phyloP scores from a whole-genome alignment of 1,140 invertebrate genomes.

The Condylostylus longicornis region DNA sequence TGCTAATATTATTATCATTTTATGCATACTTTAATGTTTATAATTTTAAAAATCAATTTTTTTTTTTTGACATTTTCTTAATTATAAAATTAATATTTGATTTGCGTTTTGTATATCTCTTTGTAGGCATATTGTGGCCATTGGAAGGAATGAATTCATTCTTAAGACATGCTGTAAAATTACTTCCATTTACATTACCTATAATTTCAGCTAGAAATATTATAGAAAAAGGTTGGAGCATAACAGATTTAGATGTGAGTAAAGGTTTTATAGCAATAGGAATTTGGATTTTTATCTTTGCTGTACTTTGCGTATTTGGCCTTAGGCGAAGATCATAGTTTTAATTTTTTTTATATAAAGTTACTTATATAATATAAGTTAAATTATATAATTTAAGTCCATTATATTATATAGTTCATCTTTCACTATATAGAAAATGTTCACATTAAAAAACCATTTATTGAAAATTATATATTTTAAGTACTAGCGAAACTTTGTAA shows the following conservation, averaged over 20 bases:
- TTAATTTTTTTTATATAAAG: too few relatives aligned
- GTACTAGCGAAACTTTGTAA: too few relatives aligned
- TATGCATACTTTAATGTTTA: neutral
- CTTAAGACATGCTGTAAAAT: conserved; percentile 39
- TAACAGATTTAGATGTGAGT: conserved; percentile 40
- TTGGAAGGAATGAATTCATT: conserved; percentile 55
- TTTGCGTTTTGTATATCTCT: too few relatives aligned
- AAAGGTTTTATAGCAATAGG: conserved; percentile 41
- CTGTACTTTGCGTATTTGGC: conserved; percentile 32
- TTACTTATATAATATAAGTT: too few relatives aligned
- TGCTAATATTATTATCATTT: conserved; percentile 9
- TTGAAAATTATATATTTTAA: too few relatives aligned
- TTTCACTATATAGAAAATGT: too few relatives aligned
- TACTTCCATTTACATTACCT: conserved; percentile 51
- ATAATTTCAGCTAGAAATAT: conserved; percentile 45
- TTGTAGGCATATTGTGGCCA: conserved; percentile 76
- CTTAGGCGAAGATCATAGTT: conserved; percentile 30
- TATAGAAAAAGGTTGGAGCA: conserved; percentile 41
- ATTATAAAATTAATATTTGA: too few relatives aligned
- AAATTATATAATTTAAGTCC: too few relatives aligned
- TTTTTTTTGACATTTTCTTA: conserved; percentile 7
- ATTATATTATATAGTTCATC: too few relatives aligned
- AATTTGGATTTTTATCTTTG: conserved; percentile 38
- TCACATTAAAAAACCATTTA: too few relatives aligned
- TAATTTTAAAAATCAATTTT: neutral